phyloP scores from a whole-genome alignment of 2,888 invertebrate genomes.

The Leptopterna dolabrata region DNA sequence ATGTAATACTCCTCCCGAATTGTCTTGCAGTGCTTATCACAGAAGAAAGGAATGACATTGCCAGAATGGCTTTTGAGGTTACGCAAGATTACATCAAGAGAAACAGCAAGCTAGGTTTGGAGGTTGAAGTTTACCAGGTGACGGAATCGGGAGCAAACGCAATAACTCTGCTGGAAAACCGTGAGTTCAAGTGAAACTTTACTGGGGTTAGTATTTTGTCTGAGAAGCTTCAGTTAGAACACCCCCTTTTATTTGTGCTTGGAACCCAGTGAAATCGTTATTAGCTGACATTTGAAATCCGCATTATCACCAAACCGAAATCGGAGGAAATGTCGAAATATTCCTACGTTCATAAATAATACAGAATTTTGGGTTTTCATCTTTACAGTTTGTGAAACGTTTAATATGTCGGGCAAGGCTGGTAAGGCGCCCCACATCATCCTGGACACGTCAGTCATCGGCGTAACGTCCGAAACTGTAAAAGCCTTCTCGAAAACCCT shows the following conservation, averaged over 20 bases:
- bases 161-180: slow-evolving; percentile 76
- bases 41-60: slow-evolving; percentile 77
- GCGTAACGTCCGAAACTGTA: slow-evolving; percentile 84
- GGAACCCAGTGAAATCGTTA: too few relatives aligned
- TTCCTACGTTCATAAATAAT: too few relatives aligned
- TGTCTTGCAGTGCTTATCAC: slow-evolving; percentile 75
- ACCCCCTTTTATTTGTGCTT: background rate
- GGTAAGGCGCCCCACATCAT: slow-evolving; percentile 81
- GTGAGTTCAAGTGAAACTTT: slow-evolving; percentile 69
- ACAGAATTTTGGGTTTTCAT: too few relatives aligned
- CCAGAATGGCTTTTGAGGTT: slow-evolving; percentile 78
- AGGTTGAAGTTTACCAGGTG: slow-evolving; percentile 74
- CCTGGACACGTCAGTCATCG: slow-evolving; percentile 84
- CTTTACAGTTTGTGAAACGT: slow-evolving; percentile 78
- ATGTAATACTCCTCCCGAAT: background rate
- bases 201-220: background rate
- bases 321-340: too few relatives aligned
- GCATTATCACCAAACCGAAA: too few relatives aligned
- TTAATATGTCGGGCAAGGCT: slow-evolving; percentile 74
- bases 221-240: background rate
- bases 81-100: slow-evolving; percentile 78
- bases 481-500: slow-evolving; percentile 85
- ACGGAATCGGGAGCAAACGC: slow-evolving; percentile 76
- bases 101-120: slow-evolving; percentile 76
- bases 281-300: too few relatives aligned